phyloP scores from a whole-genome alignment of 64 coral and sea anemone species.

The Platygyra sinensis region DNA sequence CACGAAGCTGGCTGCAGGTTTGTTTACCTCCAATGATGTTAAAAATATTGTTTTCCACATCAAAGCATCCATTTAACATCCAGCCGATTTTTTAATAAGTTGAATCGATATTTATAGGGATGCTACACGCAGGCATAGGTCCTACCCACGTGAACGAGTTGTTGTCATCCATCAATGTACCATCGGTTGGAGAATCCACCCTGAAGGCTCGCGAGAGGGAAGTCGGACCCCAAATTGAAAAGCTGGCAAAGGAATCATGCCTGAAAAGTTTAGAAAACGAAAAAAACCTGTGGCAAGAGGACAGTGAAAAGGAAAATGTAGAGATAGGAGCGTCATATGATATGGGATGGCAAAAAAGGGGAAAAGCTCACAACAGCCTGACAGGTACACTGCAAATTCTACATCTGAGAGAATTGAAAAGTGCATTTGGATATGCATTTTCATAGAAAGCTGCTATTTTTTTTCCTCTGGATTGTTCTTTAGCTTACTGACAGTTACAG shows the following conservation, averaged over 20 bases:
- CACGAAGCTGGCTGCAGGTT: slow-evolving; percentile 50
- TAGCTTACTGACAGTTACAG: too few relatives aligned
- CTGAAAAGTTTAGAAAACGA: slow-evolving; percentile 7
- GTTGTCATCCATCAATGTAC: slow-evolving; percentile 44
- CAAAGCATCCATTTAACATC: too few relatives aligned
- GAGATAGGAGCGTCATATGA: slow-evolving; percentile 46
- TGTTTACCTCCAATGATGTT: not conserved
- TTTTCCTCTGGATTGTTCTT: too few relatives aligned
- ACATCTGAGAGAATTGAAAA: too few relatives aligned
- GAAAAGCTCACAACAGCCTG: slow-evolving; percentile 49
- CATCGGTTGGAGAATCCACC: not conserved
- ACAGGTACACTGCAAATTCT: slow-evolving; percentile 24
- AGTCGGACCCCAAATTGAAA: slow-evolving; percentile 32
- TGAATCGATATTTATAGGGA: not conserved
- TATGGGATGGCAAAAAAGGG: slow-evolving; percentile 58
- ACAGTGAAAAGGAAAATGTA: not conserved
- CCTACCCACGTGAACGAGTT: slow-evolving; percentile 32
- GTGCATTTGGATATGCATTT: too few relatives aligned
- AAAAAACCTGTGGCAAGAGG: slow-evolving; percentile 19
- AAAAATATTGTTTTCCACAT: too few relatives aligned
- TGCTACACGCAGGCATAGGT: slow-evolving; percentile 50
- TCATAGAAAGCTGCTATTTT: too few relatives aligned
- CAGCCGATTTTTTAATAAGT: too few relatives aligned
- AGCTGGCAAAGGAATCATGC: slow-evolving; percentile 21
- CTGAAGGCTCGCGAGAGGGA: slow-evolving; percentile 43